These are phyloP conservation scores for Caenorhabditis sp. DNA, from an alignment of 2,888 invertebrate species.

Conservation along the genomic window DNA sequence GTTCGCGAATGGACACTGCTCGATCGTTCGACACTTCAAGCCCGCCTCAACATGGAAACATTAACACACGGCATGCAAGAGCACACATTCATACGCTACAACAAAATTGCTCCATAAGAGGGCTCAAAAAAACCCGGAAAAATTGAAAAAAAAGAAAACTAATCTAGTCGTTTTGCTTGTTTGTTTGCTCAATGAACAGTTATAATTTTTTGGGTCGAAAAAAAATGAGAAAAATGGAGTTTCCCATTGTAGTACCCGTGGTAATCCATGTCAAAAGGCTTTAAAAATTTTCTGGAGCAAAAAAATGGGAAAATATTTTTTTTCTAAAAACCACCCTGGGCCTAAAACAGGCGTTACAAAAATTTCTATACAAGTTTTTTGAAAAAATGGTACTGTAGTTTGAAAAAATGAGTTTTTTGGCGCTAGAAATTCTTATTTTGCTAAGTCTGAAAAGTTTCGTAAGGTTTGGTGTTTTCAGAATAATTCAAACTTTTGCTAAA, in stretches of 20 bases:
- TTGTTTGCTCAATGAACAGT: conserved; percentile 1
- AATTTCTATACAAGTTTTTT: too few relatives aligned
- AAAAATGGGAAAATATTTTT: background rate
- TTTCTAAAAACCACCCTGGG: background rate
- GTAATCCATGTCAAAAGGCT: background rate
- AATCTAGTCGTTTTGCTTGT: conserved; percentile 23
- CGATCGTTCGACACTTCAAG: conserved; percentile 63
- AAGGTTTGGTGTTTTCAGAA: too few relatives aligned
- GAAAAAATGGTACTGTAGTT: too few relatives aligned
- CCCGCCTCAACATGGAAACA: conserved; percentile 69
- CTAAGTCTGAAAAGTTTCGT: too few relatives aligned
- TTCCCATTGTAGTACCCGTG: background rate
- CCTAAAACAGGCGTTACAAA: too few relatives aligned
- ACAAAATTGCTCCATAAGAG: conserved; percentile 45
- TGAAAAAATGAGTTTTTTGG: too few relatives aligned
- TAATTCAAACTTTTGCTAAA: too few relatives aligned
- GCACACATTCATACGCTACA: conserved; percentile 59
- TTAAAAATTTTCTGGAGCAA: background rate
- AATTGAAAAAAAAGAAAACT: background rate
- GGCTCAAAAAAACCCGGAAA: background rate
- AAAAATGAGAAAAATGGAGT: background rate
- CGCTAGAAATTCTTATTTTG: too few relatives aligned
- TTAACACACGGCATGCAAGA: conserved; percentile 70
- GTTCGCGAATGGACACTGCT: conserved; percentile 69
- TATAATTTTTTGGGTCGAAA: background rate